Evolutionary conservation across 2,113 vertebrate species (phyloP).

Genomic region (Onychostoma macrolepis): DNA sequence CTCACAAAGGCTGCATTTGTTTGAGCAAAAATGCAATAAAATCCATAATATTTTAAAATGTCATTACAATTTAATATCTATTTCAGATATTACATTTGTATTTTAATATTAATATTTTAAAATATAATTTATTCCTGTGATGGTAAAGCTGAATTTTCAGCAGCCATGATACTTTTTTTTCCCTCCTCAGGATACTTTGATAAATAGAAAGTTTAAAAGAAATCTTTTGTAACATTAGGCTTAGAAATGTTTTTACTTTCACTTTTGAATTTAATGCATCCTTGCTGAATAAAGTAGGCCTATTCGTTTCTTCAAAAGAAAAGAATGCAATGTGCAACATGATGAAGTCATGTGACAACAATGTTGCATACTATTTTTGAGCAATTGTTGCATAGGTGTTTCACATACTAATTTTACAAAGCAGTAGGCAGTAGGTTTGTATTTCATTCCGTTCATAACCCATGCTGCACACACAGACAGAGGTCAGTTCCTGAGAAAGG

Average conservation of each 20-base stretch:
- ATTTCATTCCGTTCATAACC: neutral
- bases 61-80: neutral
- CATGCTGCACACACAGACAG: conserved; percentile 26
- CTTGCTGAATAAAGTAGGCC: neutral
- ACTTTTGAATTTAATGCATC: neutral
- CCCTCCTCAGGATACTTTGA: neutral
- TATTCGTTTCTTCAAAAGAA: neutral
- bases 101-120: neutral
- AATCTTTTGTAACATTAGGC: neutral
- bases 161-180: neutral
- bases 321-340: neutral
- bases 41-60: neutral
- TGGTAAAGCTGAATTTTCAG: neutral
- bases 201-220: neutral
- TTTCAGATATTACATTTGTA: neutral
- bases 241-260: neutral
- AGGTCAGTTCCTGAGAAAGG: conserved; percentile 53
- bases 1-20: neutral
- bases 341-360: neutral
- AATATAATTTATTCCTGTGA: neutral
- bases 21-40: neutral
- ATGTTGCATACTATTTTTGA: neutral
- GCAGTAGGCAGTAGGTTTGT: neutral
- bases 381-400: neutral
- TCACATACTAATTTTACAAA: neutral